These are phyloP conservation scores for Mormyrus lacerda DNA, from an alignment of 2,113 vertebrate species.

Conservation along the genomic window DNA sequence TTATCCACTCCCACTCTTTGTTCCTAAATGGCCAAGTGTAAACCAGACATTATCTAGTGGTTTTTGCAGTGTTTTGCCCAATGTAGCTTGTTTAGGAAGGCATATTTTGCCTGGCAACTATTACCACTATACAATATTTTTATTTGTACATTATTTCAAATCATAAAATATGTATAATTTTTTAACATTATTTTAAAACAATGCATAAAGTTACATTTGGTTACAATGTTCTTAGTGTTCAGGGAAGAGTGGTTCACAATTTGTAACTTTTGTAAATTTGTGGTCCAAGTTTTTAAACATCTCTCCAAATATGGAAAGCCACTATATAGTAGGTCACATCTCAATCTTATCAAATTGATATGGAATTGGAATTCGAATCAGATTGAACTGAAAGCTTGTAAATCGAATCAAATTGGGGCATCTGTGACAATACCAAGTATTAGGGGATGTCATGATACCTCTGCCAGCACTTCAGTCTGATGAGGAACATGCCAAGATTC, in stretches of 20 bases:
- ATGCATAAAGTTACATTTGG: not conserved
- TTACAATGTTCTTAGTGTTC: not conserved
- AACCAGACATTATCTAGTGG: not conserved
- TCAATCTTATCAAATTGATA: not conserved
- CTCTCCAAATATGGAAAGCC: not conserved
- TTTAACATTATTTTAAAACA: not conserved
- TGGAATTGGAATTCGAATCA: not conserved
- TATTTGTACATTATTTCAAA: not conserved
- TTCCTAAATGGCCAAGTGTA: not conserved
- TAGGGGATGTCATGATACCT: not conserved
- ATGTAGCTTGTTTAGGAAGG: not conserved
- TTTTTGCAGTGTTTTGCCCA: no score
- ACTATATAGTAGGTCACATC: not conserved
- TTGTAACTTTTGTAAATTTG: not conserved
- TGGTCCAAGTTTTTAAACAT: not conserved
- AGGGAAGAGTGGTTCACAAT: not conserved
- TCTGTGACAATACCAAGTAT: not conserved
- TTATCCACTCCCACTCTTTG: not conserved
- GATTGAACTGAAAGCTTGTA: not conserved
- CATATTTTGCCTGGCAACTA: not conserved
- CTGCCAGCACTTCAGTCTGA: not conserved
- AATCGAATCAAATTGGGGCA: not conserved
- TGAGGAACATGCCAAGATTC: not conserved
- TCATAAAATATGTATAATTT: not conserved
- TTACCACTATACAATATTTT: not conserved